Conservation (phyloP, 2,888 invertebrate species). For the Sphinx pinastri region DNA sequence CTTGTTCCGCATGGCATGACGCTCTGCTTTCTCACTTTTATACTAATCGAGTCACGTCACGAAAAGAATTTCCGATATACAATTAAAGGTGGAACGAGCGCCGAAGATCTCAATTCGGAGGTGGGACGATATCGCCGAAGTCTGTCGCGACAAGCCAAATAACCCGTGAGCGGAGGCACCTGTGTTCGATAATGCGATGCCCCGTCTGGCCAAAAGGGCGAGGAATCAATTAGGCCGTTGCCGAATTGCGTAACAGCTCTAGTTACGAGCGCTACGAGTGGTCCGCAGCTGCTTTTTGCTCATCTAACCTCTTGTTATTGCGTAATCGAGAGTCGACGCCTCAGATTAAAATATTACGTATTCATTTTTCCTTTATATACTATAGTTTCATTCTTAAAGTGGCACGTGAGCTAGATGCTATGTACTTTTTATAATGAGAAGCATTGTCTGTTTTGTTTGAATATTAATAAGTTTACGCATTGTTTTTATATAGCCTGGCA, state of each 20-base stretch:
- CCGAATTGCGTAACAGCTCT: constrained; percentile 80
- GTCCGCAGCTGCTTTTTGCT: constrained; percentile 81
- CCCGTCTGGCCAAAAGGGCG: constrained; percentile 80
- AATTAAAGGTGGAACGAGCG: constrained; percentile 73
- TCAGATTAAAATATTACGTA: constrained; percentile 77
- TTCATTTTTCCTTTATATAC: constrained; percentile 65
- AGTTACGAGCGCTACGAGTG: constrained; percentile 78
- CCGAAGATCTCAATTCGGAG: constrained; percentile 63
- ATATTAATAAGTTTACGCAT: constrained; percentile 11
- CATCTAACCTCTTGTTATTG: constrained; percentile 80
- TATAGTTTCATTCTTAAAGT: constrained; percentile 54
- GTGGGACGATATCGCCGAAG: constrained; percentile 62
- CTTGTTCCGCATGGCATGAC: constrained; percentile 69
- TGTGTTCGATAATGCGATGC: constrained; percentile 80
- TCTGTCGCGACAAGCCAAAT: constrained; percentile 73
- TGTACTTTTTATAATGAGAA: not conserved
- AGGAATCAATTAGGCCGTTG: constrained; percentile 82
- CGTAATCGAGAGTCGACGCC: constrained; percentile 75
- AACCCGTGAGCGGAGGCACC: constrained; percentile 73
- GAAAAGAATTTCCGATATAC: constrained; percentile 76
- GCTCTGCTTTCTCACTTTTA: constrained; percentile 69
- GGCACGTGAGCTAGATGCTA: not conserved
- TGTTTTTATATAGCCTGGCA: constrained; percentile 32
- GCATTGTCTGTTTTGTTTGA: not conserved
- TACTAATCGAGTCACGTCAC: constrained; percentile 73